Evolutionary conservation across 2,113 vertebrate genomes (phyloP), one percentile per base, ranked within the genome.

Genomic region (Myrmophylax atrothorax): DNA sequence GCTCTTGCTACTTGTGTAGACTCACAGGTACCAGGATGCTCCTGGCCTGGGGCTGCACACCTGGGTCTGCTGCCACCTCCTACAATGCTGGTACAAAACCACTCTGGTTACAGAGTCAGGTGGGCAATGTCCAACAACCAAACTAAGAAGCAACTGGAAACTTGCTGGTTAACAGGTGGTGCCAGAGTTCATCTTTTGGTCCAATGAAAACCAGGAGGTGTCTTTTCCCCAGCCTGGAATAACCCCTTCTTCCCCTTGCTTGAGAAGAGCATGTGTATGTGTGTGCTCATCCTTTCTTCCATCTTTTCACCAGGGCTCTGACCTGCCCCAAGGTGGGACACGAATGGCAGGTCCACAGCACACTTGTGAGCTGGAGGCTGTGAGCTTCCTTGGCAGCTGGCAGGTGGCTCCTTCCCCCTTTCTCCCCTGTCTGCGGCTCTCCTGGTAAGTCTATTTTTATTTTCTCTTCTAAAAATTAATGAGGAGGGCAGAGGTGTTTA

Each of bases 381-480:
- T 1, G 16, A 59, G 35, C 26, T 56, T 67, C 63, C 28, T 60
- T 4, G 2, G 47, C 22, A 67, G 52, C 62, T 74, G 66, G 33
- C n/a, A 26, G 0, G 0, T 24, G 29, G 42, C 52, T 81, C 70
- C 26, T n/a, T 31, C 35, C 35, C 31, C 11, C 40, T 73, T 3
- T 0, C 47, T 91, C 7, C 38, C 16, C 25, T 52, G 52, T 38
- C 68, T 28, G 18, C 6, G 18, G 66, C 44, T 87, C 22, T 68
- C 53, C 87, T 52, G 63, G 40, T 26, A 60, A 68, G 24, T 68
- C 87, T 94, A 62, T 66, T 93, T 92, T 85, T 72, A 64, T 67
- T 72, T 83, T 86, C 58, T 53, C 58, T 83, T 67, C 60, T 77
- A 37, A 70, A 84, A 84, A 47, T 44, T 14, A 85, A 17, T 24